Percentiles rank a stretch among this genome's conserved stretches.
Conservation (phyloP, 2,888 invertebrate species). For the Diplolepis rosae region DNA sequence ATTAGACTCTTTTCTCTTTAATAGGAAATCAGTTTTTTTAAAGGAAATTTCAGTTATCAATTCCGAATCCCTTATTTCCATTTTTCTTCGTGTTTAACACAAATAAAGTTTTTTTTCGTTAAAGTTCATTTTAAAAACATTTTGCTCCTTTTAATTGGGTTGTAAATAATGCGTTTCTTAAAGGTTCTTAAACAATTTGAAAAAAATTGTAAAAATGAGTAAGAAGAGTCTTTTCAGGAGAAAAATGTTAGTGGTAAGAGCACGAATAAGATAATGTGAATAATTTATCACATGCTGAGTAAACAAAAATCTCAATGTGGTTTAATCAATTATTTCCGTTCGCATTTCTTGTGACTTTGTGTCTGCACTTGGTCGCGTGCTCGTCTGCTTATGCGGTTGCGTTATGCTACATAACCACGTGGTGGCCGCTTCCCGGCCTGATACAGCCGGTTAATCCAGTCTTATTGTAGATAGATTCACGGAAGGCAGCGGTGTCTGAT, state of each 20-base stretch:
- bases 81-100: no score
- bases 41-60: no score
- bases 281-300: constrained; percentile 5
- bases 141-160: no score
- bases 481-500: constrained; percentile 37
- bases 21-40: no score
- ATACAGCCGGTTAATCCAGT: constrained; percentile 40
- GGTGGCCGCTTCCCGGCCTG: constrained; percentile 26
- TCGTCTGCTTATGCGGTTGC: constrained; percentile 16
- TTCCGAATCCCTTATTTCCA: no score
- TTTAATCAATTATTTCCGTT: constrained; percentile 31
- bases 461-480: constrained; percentile 35
- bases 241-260: neutral
- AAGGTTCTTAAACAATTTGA: no score
- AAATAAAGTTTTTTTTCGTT: no score
- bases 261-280: neutral
- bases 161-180: no score
- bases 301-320: constrained; percentile 20
- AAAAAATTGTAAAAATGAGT: no score
- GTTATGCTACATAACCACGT: constrained; percentile 35
- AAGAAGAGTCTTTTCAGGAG: no score
- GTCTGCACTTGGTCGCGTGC: constrained; percentile 25
- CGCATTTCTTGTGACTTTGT: constrained; percentile 16
- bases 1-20: no score
- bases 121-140: no score